A percentile compares a stretch with the other conserved stretches of the same genome.
Conservation (phyloP, 1,140 invertebrate genomes). For the Choristoneura fumiferana region DNA sequence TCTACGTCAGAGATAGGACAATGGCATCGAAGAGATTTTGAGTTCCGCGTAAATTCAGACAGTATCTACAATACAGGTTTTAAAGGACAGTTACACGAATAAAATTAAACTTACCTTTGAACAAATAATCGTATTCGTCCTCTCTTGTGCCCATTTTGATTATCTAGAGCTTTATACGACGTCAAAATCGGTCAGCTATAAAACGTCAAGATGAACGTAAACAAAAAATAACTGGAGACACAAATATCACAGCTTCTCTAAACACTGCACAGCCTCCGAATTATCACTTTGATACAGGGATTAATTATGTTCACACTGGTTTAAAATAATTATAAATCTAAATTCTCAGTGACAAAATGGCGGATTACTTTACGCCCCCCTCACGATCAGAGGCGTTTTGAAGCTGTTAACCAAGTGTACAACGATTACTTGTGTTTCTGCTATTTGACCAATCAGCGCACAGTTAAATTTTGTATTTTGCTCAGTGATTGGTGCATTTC, state of each 20-base stretch:
- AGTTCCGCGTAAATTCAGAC: too few relatives aligned
- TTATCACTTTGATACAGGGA: conserved; percentile 64
- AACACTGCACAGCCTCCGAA: conserved; percentile 67
- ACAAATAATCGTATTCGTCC: conserved; percentile 99
- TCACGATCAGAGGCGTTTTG: conserved; percentile 8
- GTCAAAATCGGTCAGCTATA: conserved; percentile 71
- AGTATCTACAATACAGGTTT: too few relatives aligned
- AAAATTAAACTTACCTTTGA: conserved; percentile 92
- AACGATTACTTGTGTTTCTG: not conserved
- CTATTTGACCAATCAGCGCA: not conserved
- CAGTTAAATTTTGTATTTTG: not conserved
- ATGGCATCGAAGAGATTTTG: conserved; percentile 21
- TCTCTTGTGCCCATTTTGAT: conserved; percentile 95
- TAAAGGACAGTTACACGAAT: too few relatives aligned
- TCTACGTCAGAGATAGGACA: conserved; percentile 42
- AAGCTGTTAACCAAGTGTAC: not conserved
- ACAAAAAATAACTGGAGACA: conserved; percentile 71
- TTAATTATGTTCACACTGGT: conserved; percentile 62
- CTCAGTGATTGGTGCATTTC: not conserved
- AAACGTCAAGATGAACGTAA: conserved; percentile 68
- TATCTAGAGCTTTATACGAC: conserved; percentile 65
- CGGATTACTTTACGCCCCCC: conserved; percentile 73
- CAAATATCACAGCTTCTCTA: conserved; percentile 72
- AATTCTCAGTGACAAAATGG: conserved; percentile 73
- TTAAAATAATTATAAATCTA: conserved; percentile 60